Conservation (phyloP, 1,140 invertebrate genomes). For the Cydia splendana region DNA sequence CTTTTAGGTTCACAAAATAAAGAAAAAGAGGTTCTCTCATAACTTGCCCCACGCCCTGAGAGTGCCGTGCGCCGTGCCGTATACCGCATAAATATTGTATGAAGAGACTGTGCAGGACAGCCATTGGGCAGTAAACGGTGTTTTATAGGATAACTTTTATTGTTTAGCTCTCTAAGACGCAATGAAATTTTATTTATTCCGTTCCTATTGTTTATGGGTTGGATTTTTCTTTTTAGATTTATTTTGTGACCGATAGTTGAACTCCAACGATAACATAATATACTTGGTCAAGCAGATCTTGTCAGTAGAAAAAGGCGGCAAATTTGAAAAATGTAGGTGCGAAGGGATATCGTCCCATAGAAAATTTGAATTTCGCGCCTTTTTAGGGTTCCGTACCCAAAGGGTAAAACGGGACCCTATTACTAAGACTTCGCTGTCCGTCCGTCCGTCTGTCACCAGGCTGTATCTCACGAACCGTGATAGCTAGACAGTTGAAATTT, state of each 20-base stretch:
- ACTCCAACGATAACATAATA: too few species aligned
- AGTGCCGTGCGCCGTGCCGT: conserved; percentile 20
- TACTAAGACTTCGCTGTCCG: too few species aligned
- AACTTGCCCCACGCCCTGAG: neutral
- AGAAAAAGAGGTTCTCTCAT: neutral
- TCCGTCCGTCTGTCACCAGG: too few species aligned
- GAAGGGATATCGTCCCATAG: too few species aligned
- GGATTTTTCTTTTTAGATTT: conserved; percentile 10
- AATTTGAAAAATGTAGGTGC: too few species aligned
- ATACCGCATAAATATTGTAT: conserved; percentile 68
- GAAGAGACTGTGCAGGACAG: conserved; percentile 59
- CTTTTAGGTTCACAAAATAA: neutral
- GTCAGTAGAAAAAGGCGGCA: too few species aligned
- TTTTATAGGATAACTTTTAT: conserved; percentile 73
- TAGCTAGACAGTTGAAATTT: too few species aligned
- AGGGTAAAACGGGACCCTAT: too few species aligned
- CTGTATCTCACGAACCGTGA: too few species aligned
- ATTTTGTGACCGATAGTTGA: neutral
- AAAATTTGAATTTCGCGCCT: too few species aligned
- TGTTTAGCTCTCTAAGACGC: conserved; percentile 62
- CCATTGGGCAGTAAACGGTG: conserved; percentile 65
- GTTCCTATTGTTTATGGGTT: conserved; percentile 53
- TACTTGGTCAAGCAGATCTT: too few species aligned
- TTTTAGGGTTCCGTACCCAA: too few species aligned
- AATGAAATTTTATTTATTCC: conserved; percentile 59